Evolutionary conservation across 2,888 invertebrate species (phyloP), one percentile per base, ranked within the genome.

Genomic region (Endotricha flammealis): DNA sequence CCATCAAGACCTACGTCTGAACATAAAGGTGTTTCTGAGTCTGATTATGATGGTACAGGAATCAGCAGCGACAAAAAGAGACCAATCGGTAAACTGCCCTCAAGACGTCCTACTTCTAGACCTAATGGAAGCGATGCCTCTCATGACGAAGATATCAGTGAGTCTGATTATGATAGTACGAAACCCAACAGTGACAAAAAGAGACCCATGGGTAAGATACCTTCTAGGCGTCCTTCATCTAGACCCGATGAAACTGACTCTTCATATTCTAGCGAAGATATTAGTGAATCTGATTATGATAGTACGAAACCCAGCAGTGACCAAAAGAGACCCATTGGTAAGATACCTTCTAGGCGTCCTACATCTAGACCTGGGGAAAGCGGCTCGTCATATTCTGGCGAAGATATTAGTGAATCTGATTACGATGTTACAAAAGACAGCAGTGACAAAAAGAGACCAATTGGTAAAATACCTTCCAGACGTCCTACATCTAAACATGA

Each of bases 171-270:
- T 7, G 20, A 20, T 8, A 20, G 7, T 20, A 9, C 24, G 16
- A 29, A 28, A 38, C 22, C 24, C 6, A 13, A 28, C 9, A 16
- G 28, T 13, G 14, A 14, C n/a, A 13, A 9, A 28, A n/a, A 8
- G 14, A 32, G 20, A 20, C 20, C n/a, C 4, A 4, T 12, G 1
- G 17, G 17, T 25, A 16, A 33, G n/a, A 11, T 16, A 25, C 5
- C 5, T 5, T 25, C 25, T 16, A 7, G 11, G 2, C 10, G 9
- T 1, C 32, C 32, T 1, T 24, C 7, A 12, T 1, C 1, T 1
- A 4, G 14, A 14, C 11, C 25, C 5, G n/a, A 4, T 4, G 20
- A 20, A 6, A 16, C 16, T 6, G 6, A 6, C n/a, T 20, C 20
- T 20, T 20, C 7, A 20, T 2, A n/a, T n/a, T n/a, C n/a, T 20